Percentiles rank a stretch among this genome's conserved stretches.
phyloP scores from a whole-genome alignment of 2,888 invertebrate species.

The Mycalesis mineus region DNA sequence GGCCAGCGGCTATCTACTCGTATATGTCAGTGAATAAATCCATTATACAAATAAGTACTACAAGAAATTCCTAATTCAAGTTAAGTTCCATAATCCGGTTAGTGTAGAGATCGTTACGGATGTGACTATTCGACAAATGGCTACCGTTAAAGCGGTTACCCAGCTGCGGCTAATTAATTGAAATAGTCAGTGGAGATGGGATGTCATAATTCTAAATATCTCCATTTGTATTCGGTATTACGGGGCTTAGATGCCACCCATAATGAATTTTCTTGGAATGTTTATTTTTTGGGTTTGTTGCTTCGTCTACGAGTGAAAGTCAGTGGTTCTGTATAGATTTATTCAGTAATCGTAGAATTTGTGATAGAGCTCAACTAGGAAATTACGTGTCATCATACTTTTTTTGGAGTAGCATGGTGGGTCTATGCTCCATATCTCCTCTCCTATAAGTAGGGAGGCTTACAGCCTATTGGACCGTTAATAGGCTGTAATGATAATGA shows the following conservation, averaged over 20 bases:
- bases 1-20: no score
- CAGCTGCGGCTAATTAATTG: conserved; percentile 55
- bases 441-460: no score
- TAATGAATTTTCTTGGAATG: neutral
- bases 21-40: no score
- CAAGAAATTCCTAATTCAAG: conserved; percentile 17
- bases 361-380: no score
- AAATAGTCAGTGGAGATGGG: conserved; percentile 57
- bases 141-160: conserved; percentile 46
- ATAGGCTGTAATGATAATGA: no score
- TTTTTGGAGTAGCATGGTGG: no score
- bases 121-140: conserved; percentile 41
- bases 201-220: conserved; percentile 55
- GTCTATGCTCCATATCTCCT: no score
- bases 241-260: conserved; percentile 20
- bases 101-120: conserved; percentile 16
- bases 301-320: no score
- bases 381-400: no score
- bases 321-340: no score
- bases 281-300: neutral
- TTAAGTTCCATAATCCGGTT: conserved; percentile 12
- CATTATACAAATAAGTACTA: neutral
- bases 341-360: no score
- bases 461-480: no score
- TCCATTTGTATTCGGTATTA: conserved; percentile 38